Evolutionary conservation across 2,113 vertebrate species (phyloP).

Genomic region (Tympanuchus pallidicinctus): DNA sequence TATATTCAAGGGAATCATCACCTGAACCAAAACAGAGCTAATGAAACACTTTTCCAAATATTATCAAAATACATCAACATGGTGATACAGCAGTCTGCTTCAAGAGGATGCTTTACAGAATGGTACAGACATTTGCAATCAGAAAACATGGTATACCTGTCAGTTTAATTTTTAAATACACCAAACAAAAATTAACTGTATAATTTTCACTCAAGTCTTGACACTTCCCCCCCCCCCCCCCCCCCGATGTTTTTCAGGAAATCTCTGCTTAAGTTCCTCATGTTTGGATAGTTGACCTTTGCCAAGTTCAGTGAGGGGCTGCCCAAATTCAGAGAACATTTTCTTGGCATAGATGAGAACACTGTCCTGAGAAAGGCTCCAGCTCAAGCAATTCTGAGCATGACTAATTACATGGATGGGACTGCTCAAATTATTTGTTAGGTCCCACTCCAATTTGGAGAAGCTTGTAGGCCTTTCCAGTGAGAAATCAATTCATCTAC

Average conservation of each 20-base stretch:
- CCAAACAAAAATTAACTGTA: not conserved
- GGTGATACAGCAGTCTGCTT: not conserved
- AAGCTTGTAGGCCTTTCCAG: not conserved
- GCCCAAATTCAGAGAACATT: not conserved
- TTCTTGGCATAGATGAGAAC: not conserved
- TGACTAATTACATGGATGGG: not conserved
- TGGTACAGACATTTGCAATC: not conserved
- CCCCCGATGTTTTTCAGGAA: not conserved
- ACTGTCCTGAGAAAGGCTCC: not conserved
- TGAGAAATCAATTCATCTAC: not conserved
- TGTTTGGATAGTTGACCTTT: not conserved
- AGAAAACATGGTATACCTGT: not conserved
- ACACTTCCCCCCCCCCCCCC: not conserved
- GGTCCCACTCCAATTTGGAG: not conserved
- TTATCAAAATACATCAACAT: fast-evolving
- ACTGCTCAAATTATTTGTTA: not conserved
- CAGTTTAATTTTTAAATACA: not conserved
- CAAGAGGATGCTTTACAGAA: not conserved
- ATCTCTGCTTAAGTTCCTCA: not conserved
- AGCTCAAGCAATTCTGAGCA: not conserved
- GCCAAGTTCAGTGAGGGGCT: not conserved
- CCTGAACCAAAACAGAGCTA: not conserved
- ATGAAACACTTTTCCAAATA: not conserved
- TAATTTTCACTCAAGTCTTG: not conserved
- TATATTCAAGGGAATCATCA: not conserved